These are phyloP conservation scores for Argyra leucocephala DNA, from an alignment of 2,888 invertebrate genomes.

Conservation along the genomic window DNA sequence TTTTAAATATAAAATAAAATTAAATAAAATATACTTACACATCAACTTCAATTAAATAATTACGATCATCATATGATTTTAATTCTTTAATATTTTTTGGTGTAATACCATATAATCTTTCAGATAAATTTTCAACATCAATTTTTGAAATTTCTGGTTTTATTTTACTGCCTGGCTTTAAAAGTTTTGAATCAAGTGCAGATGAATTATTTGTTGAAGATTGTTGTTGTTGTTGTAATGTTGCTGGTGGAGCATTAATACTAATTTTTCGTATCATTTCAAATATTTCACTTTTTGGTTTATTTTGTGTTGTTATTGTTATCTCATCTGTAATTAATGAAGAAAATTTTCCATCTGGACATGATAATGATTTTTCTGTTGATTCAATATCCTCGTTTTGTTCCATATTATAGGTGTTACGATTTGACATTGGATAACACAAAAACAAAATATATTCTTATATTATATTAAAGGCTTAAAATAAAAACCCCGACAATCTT, in stretches of 20 bases:
- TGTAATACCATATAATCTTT: constrained; percentile 41
- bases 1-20: too few species aligned
- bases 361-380: background rate
- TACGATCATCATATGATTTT: constrained; percentile 42
- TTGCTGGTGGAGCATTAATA: background rate
- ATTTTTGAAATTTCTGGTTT: constrained; percentile 35
- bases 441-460: too few species aligned
- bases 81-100: constrained; percentile 36
- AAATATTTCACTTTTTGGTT: constrained; percentile 6
- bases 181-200: constrained; percentile 21
- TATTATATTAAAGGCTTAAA: too few species aligned
- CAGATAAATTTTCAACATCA: constrained; percentile 35
- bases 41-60: constrained; percentile 39
- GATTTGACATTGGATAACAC: background rate
- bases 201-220: background rate
- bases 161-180: constrained; percentile 40
- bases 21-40: constrained; percentile 36
- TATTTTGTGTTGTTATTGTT: constrained; percentile 1
- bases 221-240: background rate
- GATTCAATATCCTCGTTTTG: background rate
- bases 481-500: too few species aligned
- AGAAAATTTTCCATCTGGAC: background rate
- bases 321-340: background rate
- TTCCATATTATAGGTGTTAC: background rate
- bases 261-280: background rate